Evolutionary conservation across 2,797 vertebrate genomes (phyloP).

Genomic region (Ptychobarbus kaznakovi): DNA sequence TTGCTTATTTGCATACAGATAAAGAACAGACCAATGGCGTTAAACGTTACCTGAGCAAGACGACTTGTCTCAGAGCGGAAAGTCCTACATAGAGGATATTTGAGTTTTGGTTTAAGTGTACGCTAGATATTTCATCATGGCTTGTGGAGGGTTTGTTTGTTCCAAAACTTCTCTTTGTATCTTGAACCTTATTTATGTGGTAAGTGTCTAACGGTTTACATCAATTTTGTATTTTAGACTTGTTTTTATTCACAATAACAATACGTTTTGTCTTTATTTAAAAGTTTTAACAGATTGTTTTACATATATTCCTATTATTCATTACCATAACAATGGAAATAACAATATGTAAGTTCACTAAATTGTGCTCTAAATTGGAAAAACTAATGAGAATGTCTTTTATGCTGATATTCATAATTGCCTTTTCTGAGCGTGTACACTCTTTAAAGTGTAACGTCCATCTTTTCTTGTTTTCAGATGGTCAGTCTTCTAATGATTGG

Average conservation of each 20-base stretch:
- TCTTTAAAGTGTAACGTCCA: neutral
- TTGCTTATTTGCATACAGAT: constrained; percentile 33
- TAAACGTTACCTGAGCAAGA: neutral
- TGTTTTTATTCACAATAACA: neutral
- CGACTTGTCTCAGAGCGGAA: neutral
- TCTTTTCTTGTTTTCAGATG: constrained; percentile 74
- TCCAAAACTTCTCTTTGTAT: constrained; percentile 84
- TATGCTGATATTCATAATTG: neutral
- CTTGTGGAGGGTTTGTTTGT: constrained; percentile 84
- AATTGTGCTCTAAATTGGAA: neutral
- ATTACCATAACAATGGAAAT: neutral
- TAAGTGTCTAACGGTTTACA: constrained; percentile 15
- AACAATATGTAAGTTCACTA: neutral
- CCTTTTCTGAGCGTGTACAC: neutral
- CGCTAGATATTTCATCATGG: constrained; percentile 69
- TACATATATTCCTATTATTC: neutral
- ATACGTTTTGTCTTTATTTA: neutral
- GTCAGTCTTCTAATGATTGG: constrained; percentile 93
- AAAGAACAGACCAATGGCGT: constrained; percentile 37
- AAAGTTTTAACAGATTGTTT: neutral
- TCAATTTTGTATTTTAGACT: neutral
- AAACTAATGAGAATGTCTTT: neutral
- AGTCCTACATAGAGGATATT: neutral
- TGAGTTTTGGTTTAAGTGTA: neutral
- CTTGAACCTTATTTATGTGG: constrained; percentile 84